Conservation (phyloP, 1,140 invertebrate genomes). For the Matsumurasca onukii region DNA sequence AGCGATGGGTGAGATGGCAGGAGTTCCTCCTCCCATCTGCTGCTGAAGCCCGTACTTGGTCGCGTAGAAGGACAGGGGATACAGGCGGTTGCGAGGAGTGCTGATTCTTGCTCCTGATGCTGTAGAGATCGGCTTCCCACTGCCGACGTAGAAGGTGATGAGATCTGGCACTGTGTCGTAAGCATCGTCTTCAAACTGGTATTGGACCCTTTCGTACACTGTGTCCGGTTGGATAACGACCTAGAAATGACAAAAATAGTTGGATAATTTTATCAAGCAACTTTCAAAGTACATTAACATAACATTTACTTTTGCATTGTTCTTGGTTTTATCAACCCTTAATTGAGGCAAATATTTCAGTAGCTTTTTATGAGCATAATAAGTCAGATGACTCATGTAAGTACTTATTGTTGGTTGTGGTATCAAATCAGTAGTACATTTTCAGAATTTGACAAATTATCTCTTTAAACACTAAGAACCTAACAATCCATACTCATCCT, state of each 20-base stretch:
- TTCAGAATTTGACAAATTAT: no score
- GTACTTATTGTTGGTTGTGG: no score
- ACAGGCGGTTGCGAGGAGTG: constrained; percentile 69
- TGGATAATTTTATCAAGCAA: no score
- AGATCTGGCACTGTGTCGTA: constrained; percentile 92
- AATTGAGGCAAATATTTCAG: no score
- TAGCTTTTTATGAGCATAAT: no score
- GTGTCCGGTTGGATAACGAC: constrained; percentile 84
- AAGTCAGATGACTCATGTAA: no score
- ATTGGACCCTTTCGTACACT: constrained; percentile 88
- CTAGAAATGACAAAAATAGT: constrained; percentile 52
- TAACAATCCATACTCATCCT: no score
- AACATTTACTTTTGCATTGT: constrained; percentile 7
- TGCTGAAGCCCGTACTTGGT: constrained; percentile 53
- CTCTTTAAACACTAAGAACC: no score
- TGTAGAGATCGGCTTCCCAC: constrained; percentile 80
- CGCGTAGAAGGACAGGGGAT: constrained; percentile 66
- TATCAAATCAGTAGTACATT: no score
- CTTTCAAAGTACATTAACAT: background rate
- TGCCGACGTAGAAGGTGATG: constrained; percentile 93
- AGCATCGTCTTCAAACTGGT: constrained; percentile 91
- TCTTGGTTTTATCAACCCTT: background rate
- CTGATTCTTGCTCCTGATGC: constrained; percentile 85
- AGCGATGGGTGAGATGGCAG: constrained; percentile 35
- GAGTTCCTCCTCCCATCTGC: constrained; percentile 29